These are phyloP conservation scores for Intellagama lesueurii DNA, from an alignment of 2,797 vertebrate species.

Conservation along the genomic window DNA sequence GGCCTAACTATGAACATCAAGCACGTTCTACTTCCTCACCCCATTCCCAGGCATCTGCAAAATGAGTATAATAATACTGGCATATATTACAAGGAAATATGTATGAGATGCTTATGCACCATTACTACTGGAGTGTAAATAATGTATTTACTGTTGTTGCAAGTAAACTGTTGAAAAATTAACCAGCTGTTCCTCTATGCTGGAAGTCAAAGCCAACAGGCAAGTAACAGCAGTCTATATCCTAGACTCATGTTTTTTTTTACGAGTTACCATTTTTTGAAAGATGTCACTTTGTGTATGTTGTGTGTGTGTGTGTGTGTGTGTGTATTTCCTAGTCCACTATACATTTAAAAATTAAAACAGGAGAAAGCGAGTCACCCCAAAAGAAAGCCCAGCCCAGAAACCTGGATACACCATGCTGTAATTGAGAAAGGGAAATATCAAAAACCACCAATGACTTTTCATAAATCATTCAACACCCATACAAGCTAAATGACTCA, in stretches of 20 bases:
- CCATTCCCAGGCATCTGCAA: neutral
- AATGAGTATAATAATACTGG: neutral
- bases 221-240: neutral
- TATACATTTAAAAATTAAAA: slow-evolving; percentile 2
- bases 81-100: neutral
- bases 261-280: neutral
- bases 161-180: neutral
- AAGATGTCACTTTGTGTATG: neutral
- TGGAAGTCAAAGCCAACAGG: neutral
- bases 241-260: neutral
- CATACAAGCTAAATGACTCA: slow-evolving; percentile 18
- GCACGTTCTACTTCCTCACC: neutral
- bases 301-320: neutral
- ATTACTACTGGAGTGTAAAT: neutral
- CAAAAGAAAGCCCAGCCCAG: neutral
- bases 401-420: slow-evolving; percentile 9
- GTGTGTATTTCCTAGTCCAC: neutral
- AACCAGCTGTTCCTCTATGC: neutral
- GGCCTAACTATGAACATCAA: neutral
- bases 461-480: slow-evolving; percentile 15
- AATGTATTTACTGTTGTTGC: neutral
- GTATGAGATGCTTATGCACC: neutral
- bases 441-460: neutral
- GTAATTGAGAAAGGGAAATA: neutral
- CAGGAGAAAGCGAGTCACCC: neutral